Evolutionary conservation across 2,888 invertebrate genomes (phyloP).

Genomic region (Sinodicranocentrus sp.): DNA sequence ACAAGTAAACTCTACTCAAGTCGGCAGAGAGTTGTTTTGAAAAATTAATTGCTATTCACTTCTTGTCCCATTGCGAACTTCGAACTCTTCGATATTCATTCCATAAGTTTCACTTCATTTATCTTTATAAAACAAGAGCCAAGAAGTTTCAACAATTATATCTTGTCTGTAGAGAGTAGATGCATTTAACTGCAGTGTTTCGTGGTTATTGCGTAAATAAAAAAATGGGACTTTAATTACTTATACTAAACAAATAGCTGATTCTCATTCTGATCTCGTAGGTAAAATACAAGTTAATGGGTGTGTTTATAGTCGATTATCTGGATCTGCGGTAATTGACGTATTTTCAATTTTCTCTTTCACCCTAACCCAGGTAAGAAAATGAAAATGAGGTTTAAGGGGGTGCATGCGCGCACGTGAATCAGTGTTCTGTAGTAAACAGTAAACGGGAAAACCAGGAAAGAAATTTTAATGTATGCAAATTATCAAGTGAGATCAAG

Average conservation of each 20-base stretch:
- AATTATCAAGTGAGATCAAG: neutral
- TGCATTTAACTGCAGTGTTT: conserved; percentile 15
- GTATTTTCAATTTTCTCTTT: no score
- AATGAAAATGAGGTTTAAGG: neutral
- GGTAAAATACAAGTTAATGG: neutral
- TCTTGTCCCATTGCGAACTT: conserved; percentile 8
- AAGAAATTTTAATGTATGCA: neutral
- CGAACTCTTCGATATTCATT: neutral
- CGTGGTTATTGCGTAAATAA: conserved; percentile 33
- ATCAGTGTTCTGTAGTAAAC: neutral
- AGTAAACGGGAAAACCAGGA: neutral
- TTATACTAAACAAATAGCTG: neutral
- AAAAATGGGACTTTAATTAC: conserved; percentile 46
- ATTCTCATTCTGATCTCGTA: conserved; percentile 67
- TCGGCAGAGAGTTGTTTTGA: no score
- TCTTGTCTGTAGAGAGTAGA: no score
- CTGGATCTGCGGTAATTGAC: no score
- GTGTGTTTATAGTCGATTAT: neutral
- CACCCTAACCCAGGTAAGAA: conserved; percentile 54
- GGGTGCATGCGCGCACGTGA: neutral
- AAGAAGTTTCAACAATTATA: no score
- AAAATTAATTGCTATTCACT: conserved; percentile 7
- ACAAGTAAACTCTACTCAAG: neutral
- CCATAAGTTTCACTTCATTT: neutral
- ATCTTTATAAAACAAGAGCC: no score